These are phyloP conservation scores for Heliconius nattereri DNA, from an alignment of 1,140 invertebrate genomes.

Conservation along the genomic window DNA sequence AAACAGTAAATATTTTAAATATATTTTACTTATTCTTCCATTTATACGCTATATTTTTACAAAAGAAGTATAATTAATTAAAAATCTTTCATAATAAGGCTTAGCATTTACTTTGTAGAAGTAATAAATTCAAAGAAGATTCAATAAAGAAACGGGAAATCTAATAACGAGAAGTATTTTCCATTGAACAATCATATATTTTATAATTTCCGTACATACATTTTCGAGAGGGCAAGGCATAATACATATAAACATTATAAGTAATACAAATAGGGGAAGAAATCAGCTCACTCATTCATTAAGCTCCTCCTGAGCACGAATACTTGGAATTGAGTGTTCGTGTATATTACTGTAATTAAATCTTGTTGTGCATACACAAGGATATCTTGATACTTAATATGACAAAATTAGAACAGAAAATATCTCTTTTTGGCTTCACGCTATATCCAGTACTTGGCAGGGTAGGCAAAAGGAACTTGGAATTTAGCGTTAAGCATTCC, in stretches of 20 bases:
- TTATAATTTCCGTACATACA: constrained; percentile 24
- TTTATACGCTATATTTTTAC: not conserved
- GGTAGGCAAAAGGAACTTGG: too few relatives aligned
- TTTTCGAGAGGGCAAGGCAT: constrained; percentile 19
- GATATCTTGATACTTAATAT: not conserved
- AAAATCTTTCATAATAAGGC: not conserved
- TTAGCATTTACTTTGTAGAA: not conserved
- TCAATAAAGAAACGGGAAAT: not conserved
- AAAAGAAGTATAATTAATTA: not conserved
- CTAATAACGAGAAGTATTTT: not conserved
- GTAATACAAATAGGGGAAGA: constrained; percentile 49
- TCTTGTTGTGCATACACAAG: constrained; percentile 55
- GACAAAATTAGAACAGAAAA: not conserved
- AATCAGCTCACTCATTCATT: constrained; percentile 62
- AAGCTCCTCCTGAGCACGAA: constrained; percentile 41
- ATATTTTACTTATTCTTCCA: too few relatives aligned
- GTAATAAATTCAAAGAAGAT: not conserved
- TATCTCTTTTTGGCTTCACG: too few relatives aligned
- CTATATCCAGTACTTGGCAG: too few relatives aligned
- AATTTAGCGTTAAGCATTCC: too few relatives aligned
- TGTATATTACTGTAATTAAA: constrained; percentile 62
- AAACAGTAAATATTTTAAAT: too few relatives aligned
- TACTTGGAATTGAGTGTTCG: constrained; percentile 51
- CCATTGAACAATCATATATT: not conserved
- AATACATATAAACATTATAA: too few relatives aligned